Percentiles rank a stretch among this genome's conserved stretches.
Evolutionary conservation across 1,140 invertebrate genomes (phyloP).

Genomic region (Bactericera cockerelli): DNA sequence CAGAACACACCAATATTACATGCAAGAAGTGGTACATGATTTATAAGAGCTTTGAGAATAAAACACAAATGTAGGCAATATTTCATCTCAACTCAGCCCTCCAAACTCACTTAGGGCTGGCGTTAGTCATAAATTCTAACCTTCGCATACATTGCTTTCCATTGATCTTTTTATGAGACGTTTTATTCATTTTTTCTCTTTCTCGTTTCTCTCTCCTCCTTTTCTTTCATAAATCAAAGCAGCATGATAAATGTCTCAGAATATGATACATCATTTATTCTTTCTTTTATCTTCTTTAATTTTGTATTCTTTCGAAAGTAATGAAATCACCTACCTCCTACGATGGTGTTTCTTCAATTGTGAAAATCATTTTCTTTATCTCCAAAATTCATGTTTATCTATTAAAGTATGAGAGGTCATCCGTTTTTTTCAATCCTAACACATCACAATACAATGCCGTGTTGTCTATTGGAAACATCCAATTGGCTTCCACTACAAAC

Average conservation of each 20-base stretch:
- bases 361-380: background rate
- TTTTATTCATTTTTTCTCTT: constrained; percentile 5
- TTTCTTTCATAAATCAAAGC: constrained; percentile 7
- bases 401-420: too few relatives aligned
- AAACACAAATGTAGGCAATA: constrained; percentile 9
- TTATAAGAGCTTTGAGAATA: constrained; percentile 7
- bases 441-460: too few relatives aligned
- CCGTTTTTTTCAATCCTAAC: too few relatives aligned
- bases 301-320: background rate
- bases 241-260: constrained; percentile 7
- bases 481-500: too few relatives aligned
- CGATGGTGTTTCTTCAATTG: constrained; percentile 2
- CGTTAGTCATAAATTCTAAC: constrained; percentile 9
- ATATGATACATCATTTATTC: constrained; percentile 5
- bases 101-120: constrained; percentile 7
- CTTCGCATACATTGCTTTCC: constrained; percentile 8
- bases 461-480: too few relatives aligned
- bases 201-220: background rate
- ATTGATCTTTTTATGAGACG: constrained; percentile 9
- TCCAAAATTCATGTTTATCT: too few relatives aligned
- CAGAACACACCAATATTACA: constrained; percentile 1
- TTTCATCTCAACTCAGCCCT: constrained; percentile 8
- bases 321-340: constrained; percentile 1
- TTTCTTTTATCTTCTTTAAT: constrained; percentile 9
- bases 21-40: background rate